Evolutionary conservation across 2,797 vertebrate genomes (phyloP), one percentile per base, ranked within the genome.

Genomic region (Heliangelus exortis): DNA sequence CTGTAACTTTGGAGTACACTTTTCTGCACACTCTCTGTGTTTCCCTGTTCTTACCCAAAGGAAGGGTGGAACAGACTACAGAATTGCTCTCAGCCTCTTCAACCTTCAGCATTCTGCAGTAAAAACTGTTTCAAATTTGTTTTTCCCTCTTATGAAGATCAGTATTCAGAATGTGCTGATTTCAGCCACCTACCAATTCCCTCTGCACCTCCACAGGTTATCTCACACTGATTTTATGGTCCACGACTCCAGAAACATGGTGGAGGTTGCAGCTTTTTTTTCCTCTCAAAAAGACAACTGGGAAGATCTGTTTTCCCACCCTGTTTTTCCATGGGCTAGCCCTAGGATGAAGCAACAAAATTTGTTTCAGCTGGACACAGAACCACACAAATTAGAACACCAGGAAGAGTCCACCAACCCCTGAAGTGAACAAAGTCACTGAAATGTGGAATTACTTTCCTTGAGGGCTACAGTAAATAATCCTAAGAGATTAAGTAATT

Each of bases 391-490:
- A 92, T 93, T 25, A 91, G 68, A 92, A 77, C 33, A 80, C 71
- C 59, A 85, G 66, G 79, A 94, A 71, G 89, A 77, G 84, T 80
- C 87, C 87, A 84, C 34, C 78, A 79, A 79, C 66, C 41, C 48
- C 82, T 71, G 65, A 76, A 82, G 74, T 7, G 87, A 92, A 95
- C 87, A 87, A 92, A 94, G 82, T 47, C 78, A 61, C 34, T 74
- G 72, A 94, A 95, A 96, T 80, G 78, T 91, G 89, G 84, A 89
- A 89, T 77, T 94, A 68, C 57, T 93, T 96, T 92, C 76, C 89
- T 54, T 68, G 87, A 92, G 87, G 92, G 65, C 79, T 91, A 73
- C 94, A 96, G 73, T 61, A 96, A 93, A 85, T 89, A 85, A 92
- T 43, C 16, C 72, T 54, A 74, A 80, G 28, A 90, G 22, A 90